These are phyloP conservation scores for Casuarius casuarius DNA, from an alignment of 2,113 vertebrate species.

Conservation along the genomic window DNA sequence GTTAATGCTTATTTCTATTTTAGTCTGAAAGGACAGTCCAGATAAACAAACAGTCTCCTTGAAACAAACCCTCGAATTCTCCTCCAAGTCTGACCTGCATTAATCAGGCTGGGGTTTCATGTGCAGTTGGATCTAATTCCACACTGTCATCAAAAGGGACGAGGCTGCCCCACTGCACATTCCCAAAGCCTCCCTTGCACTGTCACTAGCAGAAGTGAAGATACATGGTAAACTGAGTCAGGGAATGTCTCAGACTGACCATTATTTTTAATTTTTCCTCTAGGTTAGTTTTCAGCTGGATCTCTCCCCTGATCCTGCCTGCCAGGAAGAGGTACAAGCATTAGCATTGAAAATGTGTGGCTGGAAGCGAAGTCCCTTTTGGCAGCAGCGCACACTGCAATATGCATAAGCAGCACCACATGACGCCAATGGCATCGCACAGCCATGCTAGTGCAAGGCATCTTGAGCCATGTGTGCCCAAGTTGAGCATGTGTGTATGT, in stretches of 20 bases:
- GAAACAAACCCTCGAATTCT: neutral
- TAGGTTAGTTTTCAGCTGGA: neutral
- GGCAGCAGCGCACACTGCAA: neutral
- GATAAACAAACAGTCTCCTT: conserved; percentile 25
- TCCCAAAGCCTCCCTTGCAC: neutral
- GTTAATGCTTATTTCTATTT: conserved; percentile 28
- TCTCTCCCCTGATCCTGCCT: neutral
- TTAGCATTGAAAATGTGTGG: fast-evolving
- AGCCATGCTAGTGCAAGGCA: fast-evolving
- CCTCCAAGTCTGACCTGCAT: neutral
- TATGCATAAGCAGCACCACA: neutral
- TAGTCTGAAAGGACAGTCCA: neutral
- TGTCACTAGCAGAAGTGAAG: neutral
- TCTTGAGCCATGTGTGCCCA: fast-evolving
- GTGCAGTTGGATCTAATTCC: conserved; percentile 12
- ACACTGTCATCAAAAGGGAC: neutral
- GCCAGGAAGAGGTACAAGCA: neutral
- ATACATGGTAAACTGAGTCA: neutral
- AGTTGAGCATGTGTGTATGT: neutral
- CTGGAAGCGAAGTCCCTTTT: neutral
- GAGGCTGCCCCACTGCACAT: neutral
- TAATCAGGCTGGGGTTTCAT: neutral
- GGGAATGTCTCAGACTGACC: neutral
- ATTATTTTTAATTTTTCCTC: neutral
- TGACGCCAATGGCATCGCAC: fast-evolving